These are phyloP conservation scores for Thaumatotibia leucotreta DNA, from an alignment of 1,140 invertebrate species.

Conservation along the genomic window DNA sequence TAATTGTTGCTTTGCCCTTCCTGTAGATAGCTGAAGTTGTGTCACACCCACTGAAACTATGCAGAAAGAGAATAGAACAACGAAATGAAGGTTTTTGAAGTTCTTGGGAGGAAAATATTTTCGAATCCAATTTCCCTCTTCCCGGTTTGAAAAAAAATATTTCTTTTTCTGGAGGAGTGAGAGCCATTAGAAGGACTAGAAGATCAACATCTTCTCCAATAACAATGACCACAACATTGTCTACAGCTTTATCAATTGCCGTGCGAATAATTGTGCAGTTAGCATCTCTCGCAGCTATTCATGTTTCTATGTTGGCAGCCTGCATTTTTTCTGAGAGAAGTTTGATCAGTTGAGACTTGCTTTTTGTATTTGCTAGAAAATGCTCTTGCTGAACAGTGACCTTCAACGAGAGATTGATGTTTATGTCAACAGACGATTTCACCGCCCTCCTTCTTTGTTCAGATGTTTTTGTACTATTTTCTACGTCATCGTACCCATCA, in stretches of 20 bases:
- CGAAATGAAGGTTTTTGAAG: neutral
- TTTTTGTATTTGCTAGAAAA: constrained; percentile 42
- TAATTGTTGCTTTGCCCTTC: no score
- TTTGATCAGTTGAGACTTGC: constrained; percentile 45
- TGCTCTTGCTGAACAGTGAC: constrained; percentile 23
- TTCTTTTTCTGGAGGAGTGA: constrained; percentile 38
- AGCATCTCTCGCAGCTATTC: constrained; percentile 41
- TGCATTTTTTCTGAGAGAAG: constrained; percentile 32
- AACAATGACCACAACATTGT: constrained; percentile 28
- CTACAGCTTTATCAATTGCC: constrained; percentile 34
- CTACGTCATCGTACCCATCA: constrained; percentile 38
- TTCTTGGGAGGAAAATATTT: constrained; percentile 32
- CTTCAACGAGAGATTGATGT: no score
- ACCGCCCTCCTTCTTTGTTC: constrained; percentile 25
- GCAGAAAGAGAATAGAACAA: no score
- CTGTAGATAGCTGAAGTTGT: no score
- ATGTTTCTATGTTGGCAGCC: constrained; percentile 27
- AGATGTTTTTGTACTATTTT: constrained; percentile 34
- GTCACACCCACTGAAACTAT: no score
- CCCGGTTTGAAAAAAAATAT: constrained; percentile 53
- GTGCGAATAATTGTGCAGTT: constrained; percentile 42
- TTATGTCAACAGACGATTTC: no score
- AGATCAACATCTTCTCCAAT: constrained; percentile 40
- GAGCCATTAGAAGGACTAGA: constrained; percentile 39
- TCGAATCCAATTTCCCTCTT: constrained; percentile 38